Percentiles rank a stretch among this genome's conserved stretches.
These are phyloP conservation scores for Plodia interpunctella DNA, from an alignment of 1,140 invertebrate species.

Conservation along the genomic window DNA sequence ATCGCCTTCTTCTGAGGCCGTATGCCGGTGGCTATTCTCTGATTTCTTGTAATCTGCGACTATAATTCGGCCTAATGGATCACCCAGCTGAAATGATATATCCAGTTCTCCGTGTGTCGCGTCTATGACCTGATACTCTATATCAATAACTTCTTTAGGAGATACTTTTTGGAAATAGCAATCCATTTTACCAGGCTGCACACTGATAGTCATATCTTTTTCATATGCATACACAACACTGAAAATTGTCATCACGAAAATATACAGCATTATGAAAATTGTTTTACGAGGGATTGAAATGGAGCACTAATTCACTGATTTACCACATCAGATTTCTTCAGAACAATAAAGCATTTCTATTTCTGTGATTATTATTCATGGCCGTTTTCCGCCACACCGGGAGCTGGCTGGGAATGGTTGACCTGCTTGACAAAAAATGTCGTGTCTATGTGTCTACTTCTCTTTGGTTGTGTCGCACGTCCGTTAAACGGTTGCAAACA, in stretches of 20 bases:
- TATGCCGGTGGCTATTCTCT: slow-evolving; percentile 82
- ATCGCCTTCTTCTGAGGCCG: slow-evolving; percentile 79
- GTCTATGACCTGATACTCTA: slow-evolving; percentile 89
- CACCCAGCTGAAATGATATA: slow-evolving; percentile 83
- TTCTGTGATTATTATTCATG: no score
- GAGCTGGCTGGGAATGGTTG: no score
- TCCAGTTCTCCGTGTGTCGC: slow-evolving; percentile 86
- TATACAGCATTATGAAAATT: slow-evolving; percentile 59
- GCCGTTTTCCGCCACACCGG: no score
- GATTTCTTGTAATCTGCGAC: slow-evolving; percentile 83
- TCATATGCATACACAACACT: slow-evolving; percentile 69
- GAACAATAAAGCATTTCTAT: no score
- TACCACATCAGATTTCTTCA: no score
- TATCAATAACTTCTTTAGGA: slow-evolving; percentile 80
- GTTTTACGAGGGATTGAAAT: no score
- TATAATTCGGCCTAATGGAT: slow-evolving; percentile 81
- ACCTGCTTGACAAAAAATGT: no score
- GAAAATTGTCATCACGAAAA: slow-evolving; percentile 50
- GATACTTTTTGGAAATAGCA: slow-evolving; percentile 83
- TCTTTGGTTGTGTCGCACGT: no score
- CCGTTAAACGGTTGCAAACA: no score
- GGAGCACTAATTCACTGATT: no score
- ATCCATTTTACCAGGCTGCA: slow-evolving; percentile 82
- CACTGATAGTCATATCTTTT: slow-evolving; percentile 83
- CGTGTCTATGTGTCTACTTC: no score